Base-by-base conservation (phyloP, 2,113 vertebrate genomes). In the Brachirus orientalis region DNA sequence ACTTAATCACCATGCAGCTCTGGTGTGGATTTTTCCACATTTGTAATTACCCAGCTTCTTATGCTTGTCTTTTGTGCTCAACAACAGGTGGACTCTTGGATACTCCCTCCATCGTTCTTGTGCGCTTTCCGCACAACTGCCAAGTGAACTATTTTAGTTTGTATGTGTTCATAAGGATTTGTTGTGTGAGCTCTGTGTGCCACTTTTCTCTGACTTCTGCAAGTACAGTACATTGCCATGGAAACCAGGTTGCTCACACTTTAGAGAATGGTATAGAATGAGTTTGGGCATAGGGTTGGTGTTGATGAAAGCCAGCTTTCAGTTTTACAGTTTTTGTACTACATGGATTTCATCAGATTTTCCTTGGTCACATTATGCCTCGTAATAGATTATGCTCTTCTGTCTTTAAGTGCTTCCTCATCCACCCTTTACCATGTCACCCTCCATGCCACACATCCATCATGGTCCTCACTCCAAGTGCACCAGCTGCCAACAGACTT, bases 171-270 rank as follows among this genome's bases (percentile, higher is more conserved):
- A 72, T 51, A 14, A 57, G 65, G 22, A 50, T 55, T 51, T 72
- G 35, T 44, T 63, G n/a, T n/a, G n/a, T n/a, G 61, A 8, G 14
- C 43, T 20, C 12, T 28, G 20, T 59, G 33, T 46, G 18, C 61
- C 43, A 20, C 61, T 38, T 69, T 33, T 28, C 28, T 28, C 28
- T 28, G 46, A 56, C 69, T 65, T 17, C 38, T 74, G 65, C 28
- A 28, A 28, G 28, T 28, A 28, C 3, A 28, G 33, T 10, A 4
- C 1, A 66, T 82, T 63, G 52, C 63, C 61, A 52, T 77, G 59
- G 79, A 40, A 74, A 86, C 77, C 50, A 22, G 67, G 37, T 41
- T 17, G 17, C 20, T 67, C 19, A 43, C 72, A 69, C 72, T 58
- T 57, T 28, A 14, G 48, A 28, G 19, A n/a, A 19, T 17, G 14